A percentile compares a stretch with the other conserved stretches of the same genome.
Conservation (phyloP, 2,797 vertebrate genomes). For the Apogon talboti region DNA sequence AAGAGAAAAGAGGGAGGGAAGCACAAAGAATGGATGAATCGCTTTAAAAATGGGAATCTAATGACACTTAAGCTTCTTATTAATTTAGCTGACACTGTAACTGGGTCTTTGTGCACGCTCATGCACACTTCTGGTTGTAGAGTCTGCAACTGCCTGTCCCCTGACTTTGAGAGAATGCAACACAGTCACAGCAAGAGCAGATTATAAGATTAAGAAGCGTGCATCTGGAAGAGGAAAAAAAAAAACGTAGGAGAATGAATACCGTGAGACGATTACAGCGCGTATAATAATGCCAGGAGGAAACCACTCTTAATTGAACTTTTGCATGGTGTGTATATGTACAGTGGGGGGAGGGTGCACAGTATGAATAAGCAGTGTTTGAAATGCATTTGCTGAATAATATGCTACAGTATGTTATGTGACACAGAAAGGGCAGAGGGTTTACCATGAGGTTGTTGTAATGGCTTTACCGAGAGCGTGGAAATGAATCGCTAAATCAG, state of each 20-base stretch:
- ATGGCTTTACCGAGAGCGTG: conserved; percentile 41
- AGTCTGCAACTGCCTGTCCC: conserved; percentile 34
- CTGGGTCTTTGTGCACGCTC: conserved; percentile 16
- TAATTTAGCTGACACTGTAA: conserved; percentile 66
- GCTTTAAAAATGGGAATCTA: conserved; percentile 75
- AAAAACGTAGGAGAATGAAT: conserved; percentile 53
- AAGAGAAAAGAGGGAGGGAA: conserved; percentile 2
- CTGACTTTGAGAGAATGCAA: conserved; percentile 63
- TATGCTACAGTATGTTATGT: conserved; percentile 1
- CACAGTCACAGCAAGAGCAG: conserved; percentile 74
- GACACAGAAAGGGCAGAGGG: conserved; percentile 15
- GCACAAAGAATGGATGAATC: conserved; percentile 51
- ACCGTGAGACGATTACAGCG: background rate
- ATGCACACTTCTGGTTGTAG: conserved; percentile 4
- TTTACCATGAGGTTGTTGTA: conserved; percentile 30
- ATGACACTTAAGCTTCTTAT: conserved; percentile 76
- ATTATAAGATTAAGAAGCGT: conserved; percentile 79
- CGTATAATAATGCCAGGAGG: conserved; percentile 30
- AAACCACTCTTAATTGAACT: conserved; percentile 48
- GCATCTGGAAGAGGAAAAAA: conserved; percentile 50
- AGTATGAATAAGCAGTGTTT: too few species aligned
- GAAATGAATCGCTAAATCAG: conserved; percentile 59
- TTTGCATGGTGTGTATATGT: background rate
- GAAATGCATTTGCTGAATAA: conserved; percentile 15
- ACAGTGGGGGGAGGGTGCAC: background rate